Evolutionary conservation across 2,797 vertebrate genomes (phyloP), one percentile per base, ranked within the genome.

Genomic region (Halcyon smyrnensis): DNA sequence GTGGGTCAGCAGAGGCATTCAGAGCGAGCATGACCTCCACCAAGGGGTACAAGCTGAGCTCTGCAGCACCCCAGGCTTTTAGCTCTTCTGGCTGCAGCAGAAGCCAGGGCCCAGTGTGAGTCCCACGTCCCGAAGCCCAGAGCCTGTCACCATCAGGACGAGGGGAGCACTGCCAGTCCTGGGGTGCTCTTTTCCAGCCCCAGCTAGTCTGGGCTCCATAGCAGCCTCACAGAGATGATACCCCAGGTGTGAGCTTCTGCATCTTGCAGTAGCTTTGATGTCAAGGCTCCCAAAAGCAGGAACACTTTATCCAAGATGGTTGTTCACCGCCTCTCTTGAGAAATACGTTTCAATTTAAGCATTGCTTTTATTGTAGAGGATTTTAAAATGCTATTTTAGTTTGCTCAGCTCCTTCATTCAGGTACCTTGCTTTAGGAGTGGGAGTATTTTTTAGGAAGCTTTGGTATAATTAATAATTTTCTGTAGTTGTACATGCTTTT

Each of bases 221-320:
- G n/a, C 23, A 78, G 36, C 30, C 16, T 32, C 37, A 2, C 8
- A 2, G 37, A 63, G 25, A 20, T 0, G 5, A 6, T 20, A 8
- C 17, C 59, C 27, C 1, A 19, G 43, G 28, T 1, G 4, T 3
- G 9, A 9, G 6, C 1, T 1, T 30, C 21, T 3, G 15, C 10
- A 7, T 6, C 16, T 5, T 27, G 24, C 53, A 6, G 51, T 11
- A 15, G 19, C 43, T 48, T 39, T 51, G 34, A 7, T 78, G 60
- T 45, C 28, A 18, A 11, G 28, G 13, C 3, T 50, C 19, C 17
- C 43, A 1, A 27, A 60, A n/a, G 28, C 39, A 18, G 62, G n/a
- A 57, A 16, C 2, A 3, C 41, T 70, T 67, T 39, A n/a, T 41
- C 11, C 2, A 15, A 6, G 25, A 6, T 18, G 6, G 39, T 39